Conservation (phyloP, 2,888 invertebrate genomes). For the Xanthorhoe designata region DNA sequence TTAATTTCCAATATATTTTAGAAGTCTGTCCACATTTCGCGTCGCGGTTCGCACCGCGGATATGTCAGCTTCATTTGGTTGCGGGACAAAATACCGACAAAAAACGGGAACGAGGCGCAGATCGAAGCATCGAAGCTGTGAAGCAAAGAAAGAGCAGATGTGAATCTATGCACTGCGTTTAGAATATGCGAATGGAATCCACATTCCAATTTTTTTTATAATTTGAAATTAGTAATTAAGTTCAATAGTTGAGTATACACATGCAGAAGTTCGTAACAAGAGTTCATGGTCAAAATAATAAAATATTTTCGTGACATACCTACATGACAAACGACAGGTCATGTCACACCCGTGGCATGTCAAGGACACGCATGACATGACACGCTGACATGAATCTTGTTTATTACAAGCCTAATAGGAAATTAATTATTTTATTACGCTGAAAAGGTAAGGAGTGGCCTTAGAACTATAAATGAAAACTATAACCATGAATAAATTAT, state of each 20-base stretch:
- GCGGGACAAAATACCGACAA: too few relatives aligned
- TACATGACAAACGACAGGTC: constrained; percentile 14
- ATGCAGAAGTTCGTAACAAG: constrained; percentile 7
- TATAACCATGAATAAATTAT: background rate
- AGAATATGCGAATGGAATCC: too few relatives aligned
- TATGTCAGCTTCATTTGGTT: too few relatives aligned
- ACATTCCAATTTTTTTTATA: too few relatives aligned
- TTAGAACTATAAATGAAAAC: background rate
- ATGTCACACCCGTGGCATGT: constrained; percentile 23
- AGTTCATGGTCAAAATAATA: constrained; percentile 21
- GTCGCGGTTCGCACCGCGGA: too few relatives aligned
- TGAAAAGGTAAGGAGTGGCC: constrained; percentile 20
- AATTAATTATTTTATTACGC: constrained; percentile 14
- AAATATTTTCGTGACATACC: constrained; percentile 1
- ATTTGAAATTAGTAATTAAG: too few relatives aligned
- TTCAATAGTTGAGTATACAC: background rate
- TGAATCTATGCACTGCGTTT: too few relatives aligned
- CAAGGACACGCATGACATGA: constrained; percentile 1
- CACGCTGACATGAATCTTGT: constrained; percentile 15
- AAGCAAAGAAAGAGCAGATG: too few relatives aligned
- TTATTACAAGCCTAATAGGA: constrained; percentile 1
- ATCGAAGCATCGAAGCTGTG: too few relatives aligned
- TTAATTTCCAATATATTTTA: background rate
- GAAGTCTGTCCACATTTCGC: too few relatives aligned
- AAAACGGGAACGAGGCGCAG: too few relatives aligned